phyloP scores from a whole-genome alignment of 2,797 vertebrate genomes.

The Chaenodraco wilsoni region DNA sequence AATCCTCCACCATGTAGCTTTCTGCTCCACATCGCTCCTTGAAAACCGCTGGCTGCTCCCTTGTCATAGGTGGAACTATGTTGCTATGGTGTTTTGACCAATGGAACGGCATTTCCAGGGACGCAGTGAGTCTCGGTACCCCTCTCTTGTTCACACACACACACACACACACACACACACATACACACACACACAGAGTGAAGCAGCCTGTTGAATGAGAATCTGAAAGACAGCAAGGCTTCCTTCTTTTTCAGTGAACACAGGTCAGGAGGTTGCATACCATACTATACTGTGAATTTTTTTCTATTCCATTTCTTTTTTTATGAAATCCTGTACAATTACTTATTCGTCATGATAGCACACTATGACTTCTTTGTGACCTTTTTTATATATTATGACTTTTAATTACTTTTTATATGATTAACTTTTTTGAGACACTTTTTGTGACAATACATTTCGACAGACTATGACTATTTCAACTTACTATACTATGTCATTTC shows the following conservation, averaged over 20 bases:
- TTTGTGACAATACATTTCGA: too few species aligned
- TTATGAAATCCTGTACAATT: too few species aligned
- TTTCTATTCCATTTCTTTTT: too few species aligned
- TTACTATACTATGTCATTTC: too few species aligned
- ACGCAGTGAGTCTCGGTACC: slow-evolving; percentile 58
- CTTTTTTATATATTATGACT: too few species aligned
- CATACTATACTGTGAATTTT: background rate
- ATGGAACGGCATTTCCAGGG: slow-evolving; percentile 74
- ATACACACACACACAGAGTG: slow-evolving; percentile 5
- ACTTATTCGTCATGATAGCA: too few species aligned
- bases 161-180: slow-evolving; percentile 21
- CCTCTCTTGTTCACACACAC: slow-evolving; percentile 15
- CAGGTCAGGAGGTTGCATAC: slow-evolving; percentile 47
- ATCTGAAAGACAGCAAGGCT: slow-evolving; percentile 59
- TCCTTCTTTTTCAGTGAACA: slow-evolving; percentile 51
- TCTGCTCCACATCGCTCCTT: slow-evolving; percentile 75
- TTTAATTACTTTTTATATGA: too few species aligned
- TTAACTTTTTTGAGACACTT: too few species aligned
- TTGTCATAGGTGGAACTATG: slow-evolving; percentile 82
- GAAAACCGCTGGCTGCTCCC: slow-evolving; percentile 73
- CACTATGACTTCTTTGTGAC: too few species aligned
- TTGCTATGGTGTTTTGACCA: slow-evolving; percentile 81
- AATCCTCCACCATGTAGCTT: slow-evolving; percentile 35
- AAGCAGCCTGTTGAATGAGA: slow-evolving; percentile 67
- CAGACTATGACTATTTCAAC: too few species aligned